Evolutionary conservation across 2,888 invertebrate genomes (phyloP).

Genomic region (Erannis defoliaria): DNA sequence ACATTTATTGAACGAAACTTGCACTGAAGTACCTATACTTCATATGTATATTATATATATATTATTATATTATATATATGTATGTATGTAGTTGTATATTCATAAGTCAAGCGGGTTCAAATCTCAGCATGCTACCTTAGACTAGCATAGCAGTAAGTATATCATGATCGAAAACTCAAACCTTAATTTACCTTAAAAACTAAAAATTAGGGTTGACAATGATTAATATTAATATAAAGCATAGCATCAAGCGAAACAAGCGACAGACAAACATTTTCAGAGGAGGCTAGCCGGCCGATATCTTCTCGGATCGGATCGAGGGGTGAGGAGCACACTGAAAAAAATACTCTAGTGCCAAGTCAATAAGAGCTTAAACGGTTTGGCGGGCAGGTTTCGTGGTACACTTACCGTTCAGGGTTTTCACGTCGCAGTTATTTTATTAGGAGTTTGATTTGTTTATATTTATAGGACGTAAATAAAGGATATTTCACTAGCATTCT

Average conservation of each 20-base stretch:
- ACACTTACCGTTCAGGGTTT: conserved; percentile 53
- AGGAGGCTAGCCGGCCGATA: conserved; percentile 86
- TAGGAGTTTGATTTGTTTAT: conserved; percentile 49
- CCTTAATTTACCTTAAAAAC: conserved; percentile 51
- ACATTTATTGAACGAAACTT: too few relatives aligned
- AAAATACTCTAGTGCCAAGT: conserved; percentile 86
- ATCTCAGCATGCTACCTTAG: conserved; percentile 52
- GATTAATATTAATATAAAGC: conserved; percentile 66
- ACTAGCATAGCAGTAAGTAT: conserved; percentile 53
- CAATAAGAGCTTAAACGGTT: conserved; percentile 80
- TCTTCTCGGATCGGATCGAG: conserved; percentile 87
- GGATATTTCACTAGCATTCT: conserved; percentile 84
- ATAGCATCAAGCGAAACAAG: conserved; percentile 78
- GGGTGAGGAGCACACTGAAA: conserved; percentile 87
- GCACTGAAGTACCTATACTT: too few relatives aligned
- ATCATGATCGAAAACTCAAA: conserved; percentile 55
- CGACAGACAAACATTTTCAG: conserved; percentile 83
- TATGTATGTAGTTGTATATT: too few relatives aligned
- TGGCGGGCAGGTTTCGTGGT: conserved; percentile 71
- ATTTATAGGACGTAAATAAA: conserved; percentile 55
- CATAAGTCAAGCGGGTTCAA: conserved; percentile 28
- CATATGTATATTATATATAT: too few relatives aligned
- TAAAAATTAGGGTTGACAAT: conserved; percentile 44
- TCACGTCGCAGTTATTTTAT: conserved; percentile 41
- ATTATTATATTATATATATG: too few relatives aligned